Base-by-base conservation (phyloP, 2,797 vertebrate species). In the Basileuterus tristriatus region DNA sequence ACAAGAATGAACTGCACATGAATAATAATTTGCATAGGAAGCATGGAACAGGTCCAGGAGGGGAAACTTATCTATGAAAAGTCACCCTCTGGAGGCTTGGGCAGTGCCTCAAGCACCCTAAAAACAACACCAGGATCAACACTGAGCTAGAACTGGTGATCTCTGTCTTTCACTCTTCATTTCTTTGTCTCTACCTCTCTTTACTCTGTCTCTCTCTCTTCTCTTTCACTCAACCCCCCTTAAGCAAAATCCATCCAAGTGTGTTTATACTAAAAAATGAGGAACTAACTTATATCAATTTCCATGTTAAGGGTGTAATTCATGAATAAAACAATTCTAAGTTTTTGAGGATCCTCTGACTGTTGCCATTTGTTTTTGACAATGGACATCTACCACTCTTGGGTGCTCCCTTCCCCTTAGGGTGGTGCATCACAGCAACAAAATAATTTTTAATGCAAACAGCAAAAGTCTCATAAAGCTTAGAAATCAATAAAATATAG, bases 331-430 rank as follows among this genome's bases (percentile, higher is more conserved):
- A 41, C 6, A 22, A 20, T 59, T 20, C 7, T 46, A 58, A 52
- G 12, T 10, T 64, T 83, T 58, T 70, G 50, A 77, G 10, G 17
- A 6, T 44, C 8, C 12, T 64, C 29, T 70, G 58, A 26, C 15
- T 34, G 13, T 27, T 65, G 21, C 9, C 4, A 32, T 41, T 64
- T 0, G 0, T 27, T 52, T 41, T 46, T 59, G 39, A 71, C 26
- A 3, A 36, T 0, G 0, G 24, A 17, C n/a, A 64, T n/a, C 50
- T 46, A 34, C 30, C 26, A 70, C 4, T 17, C 22, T 17, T 32
- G 30, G 11, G 11, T 1, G 0, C 2, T 71, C 8, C 12, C 15
- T 44, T 50, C 14, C 10, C 20, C 8, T 56, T 77, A 39, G 20
- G 10, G 12, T 50, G 44, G 20, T 37, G 39, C 0, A 0, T 3